These are phyloP conservation scores for Squalus acanthias DNA, from an alignment of 2,797 vertebrate genomes.

Conservation along the genomic window DNA sequence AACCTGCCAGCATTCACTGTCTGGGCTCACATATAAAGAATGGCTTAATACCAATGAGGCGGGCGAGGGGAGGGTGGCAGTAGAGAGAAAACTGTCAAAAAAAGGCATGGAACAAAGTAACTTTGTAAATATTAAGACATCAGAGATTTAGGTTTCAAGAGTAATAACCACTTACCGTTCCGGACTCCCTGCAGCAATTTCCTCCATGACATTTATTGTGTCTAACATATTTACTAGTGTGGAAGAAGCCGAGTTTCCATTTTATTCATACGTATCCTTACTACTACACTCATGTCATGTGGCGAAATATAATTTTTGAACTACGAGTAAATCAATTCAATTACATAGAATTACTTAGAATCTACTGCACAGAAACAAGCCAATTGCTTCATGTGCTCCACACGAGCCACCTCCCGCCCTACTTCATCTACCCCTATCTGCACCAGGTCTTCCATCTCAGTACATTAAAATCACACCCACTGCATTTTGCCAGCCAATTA, in stretches of 20 bases:
- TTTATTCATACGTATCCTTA: not conserved
- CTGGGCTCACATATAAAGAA: not conserved
- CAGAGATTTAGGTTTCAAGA: not conserved
- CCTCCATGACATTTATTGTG: not conserved
- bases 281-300: not conserved
- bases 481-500: too few species aligned
- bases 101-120: not conserved
- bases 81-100: not conserved
- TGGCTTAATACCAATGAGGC: not conserved
- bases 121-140: not conserved
- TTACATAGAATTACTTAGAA: not conserved
- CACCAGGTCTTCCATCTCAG: not conserved
- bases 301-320: not conserved
- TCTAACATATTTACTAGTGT: not conserved
- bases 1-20: too few species aligned
- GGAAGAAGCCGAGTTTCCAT: not conserved
- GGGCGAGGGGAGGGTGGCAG: not conserved
- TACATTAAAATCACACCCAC: not conserved
- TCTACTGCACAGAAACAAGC: not conserved
- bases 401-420: not conserved
- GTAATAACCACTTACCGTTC: not conserved
- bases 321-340: not conserved
- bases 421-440: not conserved
- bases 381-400: not conserved
- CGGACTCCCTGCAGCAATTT: not conserved